Percentiles rank a stretch among this genome's conserved stretches.
Evolutionary conservation across 2,888 invertebrate genomes (phyloP).

Genomic region (Cephus rjabovi): DNA sequence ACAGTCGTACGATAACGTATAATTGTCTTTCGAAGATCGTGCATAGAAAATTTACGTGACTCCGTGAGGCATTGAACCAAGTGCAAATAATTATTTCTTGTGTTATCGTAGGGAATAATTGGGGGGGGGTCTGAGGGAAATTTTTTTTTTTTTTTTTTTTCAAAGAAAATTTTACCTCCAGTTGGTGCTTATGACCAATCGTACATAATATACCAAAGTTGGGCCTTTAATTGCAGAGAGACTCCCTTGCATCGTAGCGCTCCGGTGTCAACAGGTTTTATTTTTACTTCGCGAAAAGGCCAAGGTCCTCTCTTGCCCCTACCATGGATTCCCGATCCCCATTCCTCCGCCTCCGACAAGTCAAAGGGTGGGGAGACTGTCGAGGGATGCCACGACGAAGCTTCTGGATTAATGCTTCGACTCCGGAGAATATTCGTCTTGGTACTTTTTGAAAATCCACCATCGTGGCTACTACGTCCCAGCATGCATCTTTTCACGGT

Average conservation of each 20-base stretch:
- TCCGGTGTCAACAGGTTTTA: conserved; percentile 61
- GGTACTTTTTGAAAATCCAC: not conserved
- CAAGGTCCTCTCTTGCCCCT: conserved; percentile 54
- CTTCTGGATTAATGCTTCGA: conserved; percentile 30
- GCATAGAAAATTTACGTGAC: not conserved
- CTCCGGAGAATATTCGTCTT: not conserved
- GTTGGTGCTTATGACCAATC: not conserved
- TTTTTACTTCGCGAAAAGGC: conserved; percentile 61
- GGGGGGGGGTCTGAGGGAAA: not conserved
- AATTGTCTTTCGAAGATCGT: not conserved
- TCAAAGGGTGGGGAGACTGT: conserved; percentile 30
- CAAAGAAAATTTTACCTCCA: not conserved
- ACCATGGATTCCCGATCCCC: conserved; percentile 33
- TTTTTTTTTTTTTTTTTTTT: not conserved
- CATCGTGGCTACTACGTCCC: not conserved
- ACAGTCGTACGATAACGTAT: not conserved
- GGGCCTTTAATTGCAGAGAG: conserved; percentile 27
- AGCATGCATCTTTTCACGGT: not conserved
- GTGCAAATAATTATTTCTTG: not conserved
- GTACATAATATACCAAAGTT: not conserved
- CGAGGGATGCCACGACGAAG: conserved; percentile 37
- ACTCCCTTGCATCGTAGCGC: conserved; percentile 51
- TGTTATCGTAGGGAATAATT: not conserved
- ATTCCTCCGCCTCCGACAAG: conserved; percentile 20
- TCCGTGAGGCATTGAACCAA: not conserved